A percentile compares a stretch with the other conserved stretches of the same genome.
These are phyloP conservation scores for Drosophila prolongata DNA, from an alignment of 2,888 invertebrate genomes.

Conservation along the genomic window DNA sequence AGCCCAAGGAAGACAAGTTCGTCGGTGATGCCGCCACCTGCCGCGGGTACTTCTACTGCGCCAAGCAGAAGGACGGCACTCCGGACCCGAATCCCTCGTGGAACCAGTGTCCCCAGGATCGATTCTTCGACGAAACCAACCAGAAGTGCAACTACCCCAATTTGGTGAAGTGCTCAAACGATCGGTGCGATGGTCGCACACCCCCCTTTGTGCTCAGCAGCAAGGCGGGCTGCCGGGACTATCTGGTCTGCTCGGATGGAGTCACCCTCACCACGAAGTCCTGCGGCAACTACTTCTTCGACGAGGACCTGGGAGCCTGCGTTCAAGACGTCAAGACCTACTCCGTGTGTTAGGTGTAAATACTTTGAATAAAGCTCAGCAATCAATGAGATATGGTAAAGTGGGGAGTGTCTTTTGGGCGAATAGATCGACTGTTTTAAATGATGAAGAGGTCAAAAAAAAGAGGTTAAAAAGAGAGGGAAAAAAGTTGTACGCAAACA, in stretches of 20 bases:
- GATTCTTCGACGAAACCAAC: constrained; percentile 64
- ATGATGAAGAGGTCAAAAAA: too few species aligned
- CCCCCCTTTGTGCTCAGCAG: constrained; percentile 63
- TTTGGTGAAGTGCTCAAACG: constrained; percentile 55
- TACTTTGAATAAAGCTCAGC: neutral
- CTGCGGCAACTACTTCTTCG: constrained; percentile 76
- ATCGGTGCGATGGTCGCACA: constrained; percentile 81
- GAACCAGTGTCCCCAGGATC: constrained; percentile 60
- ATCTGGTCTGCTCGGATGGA: constrained; percentile 66
- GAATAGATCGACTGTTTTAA: too few species aligned
- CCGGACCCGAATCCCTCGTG: constrained; percentile 67
- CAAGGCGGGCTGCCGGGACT: constrained; percentile 72
- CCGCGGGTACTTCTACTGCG: constrained; percentile 75
- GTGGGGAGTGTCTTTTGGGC: too few species aligned
- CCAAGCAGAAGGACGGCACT: constrained; percentile 10
- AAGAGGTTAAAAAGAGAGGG: too few species aligned
- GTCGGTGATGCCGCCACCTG: constrained; percentile 65
- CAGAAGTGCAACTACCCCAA: constrained; percentile 61
- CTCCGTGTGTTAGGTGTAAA: constrained; percentile 44
- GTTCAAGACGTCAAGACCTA: constrained; percentile 50
- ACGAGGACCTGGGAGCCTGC: constrained; percentile 65
- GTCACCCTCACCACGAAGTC: constrained; percentile 52
- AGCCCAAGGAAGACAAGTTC: constrained; percentile 43
- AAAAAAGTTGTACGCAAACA: too few species aligned
- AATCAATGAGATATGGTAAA: neutral